Evolutionary conservation across 2,113 vertebrate species (phyloP).

Genomic region (Takifugu bimaculatus): DNA sequence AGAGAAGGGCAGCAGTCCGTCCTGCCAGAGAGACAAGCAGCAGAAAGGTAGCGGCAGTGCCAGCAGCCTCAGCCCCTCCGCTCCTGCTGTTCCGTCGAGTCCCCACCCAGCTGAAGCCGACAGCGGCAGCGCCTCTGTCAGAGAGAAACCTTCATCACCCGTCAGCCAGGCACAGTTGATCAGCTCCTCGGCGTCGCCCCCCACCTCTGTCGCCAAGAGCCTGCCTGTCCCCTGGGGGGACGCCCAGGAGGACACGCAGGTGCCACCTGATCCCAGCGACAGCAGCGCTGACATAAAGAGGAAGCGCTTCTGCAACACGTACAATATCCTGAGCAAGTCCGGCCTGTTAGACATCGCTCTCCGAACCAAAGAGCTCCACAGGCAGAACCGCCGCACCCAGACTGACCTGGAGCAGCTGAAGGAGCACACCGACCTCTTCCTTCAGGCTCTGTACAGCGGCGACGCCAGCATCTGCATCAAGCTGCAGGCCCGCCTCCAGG

Average conservation of each 20-base stretch:
- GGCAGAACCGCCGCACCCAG: constrained; percentile 88
- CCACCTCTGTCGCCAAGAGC: background rate
- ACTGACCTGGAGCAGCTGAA: constrained; percentile 82
- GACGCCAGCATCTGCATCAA: constrained; percentile 77
- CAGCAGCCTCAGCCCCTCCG: constrained; percentile 12
- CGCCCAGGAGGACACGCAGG: background rate
- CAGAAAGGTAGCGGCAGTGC: constrained; percentile 17
- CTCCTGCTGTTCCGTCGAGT: constrained; percentile 26
- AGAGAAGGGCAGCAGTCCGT: constrained; percentile 40
- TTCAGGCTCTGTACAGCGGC: constrained; percentile 79
- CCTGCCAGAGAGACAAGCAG: constrained; percentile 48
- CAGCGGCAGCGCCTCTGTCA: constrained; percentile 18
- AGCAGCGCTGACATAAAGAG: constrained; percentile 66
- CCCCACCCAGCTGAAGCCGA: constrained; percentile 40
- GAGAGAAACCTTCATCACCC: constrained; percentile 34
- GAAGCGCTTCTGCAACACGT: constrained; percentile 88
- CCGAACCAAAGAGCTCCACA: constrained; percentile 89
- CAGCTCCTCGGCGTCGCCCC: constrained; percentile 9
- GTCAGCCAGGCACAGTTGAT: constrained; percentile 18
- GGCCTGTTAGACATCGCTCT: constrained; percentile 89
- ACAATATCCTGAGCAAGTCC: constrained; percentile 84
- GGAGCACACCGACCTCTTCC: constrained; percentile 81
- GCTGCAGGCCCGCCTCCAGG: constrained; percentile 76
- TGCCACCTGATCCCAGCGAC: constrained; percentile 27
- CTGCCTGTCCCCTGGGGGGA: background rate